A percentile compares a stretch with the other conserved stretches of the same genome.
Evolutionary conservation across 2,888 invertebrate genomes (phyloP).

Genomic region (Zygogramma bicolorata): DNA sequence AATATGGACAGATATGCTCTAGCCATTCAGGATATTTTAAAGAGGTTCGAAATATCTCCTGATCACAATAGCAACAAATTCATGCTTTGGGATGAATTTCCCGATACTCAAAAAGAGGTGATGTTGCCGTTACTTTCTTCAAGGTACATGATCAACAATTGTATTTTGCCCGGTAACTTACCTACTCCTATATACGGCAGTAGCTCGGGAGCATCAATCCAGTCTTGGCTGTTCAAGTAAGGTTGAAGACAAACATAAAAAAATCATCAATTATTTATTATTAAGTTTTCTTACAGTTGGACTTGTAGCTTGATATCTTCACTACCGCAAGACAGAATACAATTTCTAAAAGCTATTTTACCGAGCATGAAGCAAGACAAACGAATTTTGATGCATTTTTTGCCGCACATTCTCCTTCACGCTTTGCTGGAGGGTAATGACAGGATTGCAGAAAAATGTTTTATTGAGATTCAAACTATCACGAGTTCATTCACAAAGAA

Average conservation of each 20-base stretch:
- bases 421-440: conserved; percentile 70
- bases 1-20: conserved; percentile 84
- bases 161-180: conserved; percentile 54
- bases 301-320: conserved; percentile 76
- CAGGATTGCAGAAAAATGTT: conserved; percentile 66
- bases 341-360: conserved; percentile 77
- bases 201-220: conserved; percentile 75
- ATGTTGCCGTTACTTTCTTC: conserved; percentile 83
- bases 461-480: conserved; percentile 72
- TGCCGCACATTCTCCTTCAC: conserved; percentile 80
- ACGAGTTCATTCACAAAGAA: conserved; percentile 60
- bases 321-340: conserved; percentile 72
- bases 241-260: conserved; percentile 46
- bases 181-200: conserved; percentile 75
- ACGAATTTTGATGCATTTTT: conserved; percentile 78
- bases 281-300: conserved; percentile 70
- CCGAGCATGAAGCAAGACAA: conserved; percentile 82
- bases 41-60: conserved; percentile 78
- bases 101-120: conserved; percentile 79
- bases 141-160: conserved; percentile 67
- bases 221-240: conserved; percentile 81
- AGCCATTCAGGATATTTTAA: conserved; percentile 84
- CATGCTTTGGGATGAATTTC: conserved; percentile 78
- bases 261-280: not conserved
- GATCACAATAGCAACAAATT: conserved; percentile 69